These are phyloP conservation scores for Seriola rivoliana DNA, from an alignment of 2,113 vertebrate genomes.

Conservation along the genomic window DNA sequence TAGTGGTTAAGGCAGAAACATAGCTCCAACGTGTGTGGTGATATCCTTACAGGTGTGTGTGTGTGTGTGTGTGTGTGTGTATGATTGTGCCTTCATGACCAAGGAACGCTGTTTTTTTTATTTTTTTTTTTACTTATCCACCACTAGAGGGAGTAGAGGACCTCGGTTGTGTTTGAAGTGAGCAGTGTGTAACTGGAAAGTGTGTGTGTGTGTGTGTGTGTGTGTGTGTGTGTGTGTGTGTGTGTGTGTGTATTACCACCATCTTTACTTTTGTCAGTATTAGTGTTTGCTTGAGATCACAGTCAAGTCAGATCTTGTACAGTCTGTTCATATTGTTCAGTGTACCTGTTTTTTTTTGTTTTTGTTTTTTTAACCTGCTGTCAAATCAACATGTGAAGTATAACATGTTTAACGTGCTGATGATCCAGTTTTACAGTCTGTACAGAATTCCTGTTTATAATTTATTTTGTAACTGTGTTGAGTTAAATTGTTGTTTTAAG, in stretches of 20 bases:
- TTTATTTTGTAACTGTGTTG: slow-evolving; percentile 28
- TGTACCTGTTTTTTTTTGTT: neutral
- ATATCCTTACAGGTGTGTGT: neutral
- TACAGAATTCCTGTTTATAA: slow-evolving; percentile 13
- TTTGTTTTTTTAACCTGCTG: slow-evolving; percentile 1
- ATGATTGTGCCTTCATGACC: neutral
- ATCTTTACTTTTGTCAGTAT: slow-evolving; percentile 46
- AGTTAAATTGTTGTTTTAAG: slow-evolving; percentile 32
- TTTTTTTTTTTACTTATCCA: neutral
- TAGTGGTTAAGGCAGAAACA: neutral
- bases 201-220: slow-evolving; percentile 15
- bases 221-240: neutral
- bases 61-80: neutral
- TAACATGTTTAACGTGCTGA: slow-evolving; percentile 27
- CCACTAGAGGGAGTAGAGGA: slow-evolving; percentile 64
- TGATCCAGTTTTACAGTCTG: slow-evolving; percentile 7
- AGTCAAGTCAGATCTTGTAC: slow-evolving; percentile 3
- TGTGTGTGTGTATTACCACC: neutral
- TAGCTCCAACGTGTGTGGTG: too few species aligned
- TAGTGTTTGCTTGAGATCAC: slow-evolving; percentile 13
- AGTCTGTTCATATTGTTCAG: slow-evolving; percentile 29
- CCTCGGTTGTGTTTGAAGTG: neutral
- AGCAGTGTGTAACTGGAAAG: neutral
- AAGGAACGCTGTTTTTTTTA: neutral
- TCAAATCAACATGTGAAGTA: neutral